These are phyloP conservation scores for Lepilemur ruficaudatus DNA, from an alignment of 2,797 vertebrate species.

Conservation along the genomic window DNA sequence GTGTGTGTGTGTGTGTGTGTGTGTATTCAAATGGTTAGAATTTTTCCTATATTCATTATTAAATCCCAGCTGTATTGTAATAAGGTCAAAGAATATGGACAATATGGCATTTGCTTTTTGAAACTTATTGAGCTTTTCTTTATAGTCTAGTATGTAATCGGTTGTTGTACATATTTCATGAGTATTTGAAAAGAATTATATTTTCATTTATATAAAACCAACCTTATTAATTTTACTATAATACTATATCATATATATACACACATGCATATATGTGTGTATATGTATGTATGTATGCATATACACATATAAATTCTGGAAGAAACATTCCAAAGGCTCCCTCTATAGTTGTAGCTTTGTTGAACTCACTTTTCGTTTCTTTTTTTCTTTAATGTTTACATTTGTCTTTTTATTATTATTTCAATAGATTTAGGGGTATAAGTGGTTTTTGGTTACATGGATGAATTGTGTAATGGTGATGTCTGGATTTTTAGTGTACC, in stretches of 20 bases:
- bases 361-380: constrained; percentile 10
- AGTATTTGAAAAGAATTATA: constrained; percentile 4
- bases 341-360: neutral
- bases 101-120: neutral
- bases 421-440: neutral
- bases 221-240: neutral
- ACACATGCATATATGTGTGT: neutral
- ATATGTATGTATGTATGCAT: neutral
- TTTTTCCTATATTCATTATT: constrained; percentile 1
- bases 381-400: neutral
- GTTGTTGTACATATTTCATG: neutral
- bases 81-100: constrained; percentile 7
- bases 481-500: neutral
- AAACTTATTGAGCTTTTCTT: neutral
- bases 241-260: neutral
- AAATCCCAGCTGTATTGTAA: neutral
- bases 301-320: neutral
- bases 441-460: neutral
- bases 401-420: neutral
- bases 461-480: neutral
- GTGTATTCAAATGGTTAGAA: neutral
- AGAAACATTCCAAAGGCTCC: neutral
- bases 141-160: neutral
- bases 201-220: constrained; percentile 24
- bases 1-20: neutral